phyloP scores from a whole-genome alignment of 2,888 invertebrate genomes.

The Nymphalis polychloros region DNA sequence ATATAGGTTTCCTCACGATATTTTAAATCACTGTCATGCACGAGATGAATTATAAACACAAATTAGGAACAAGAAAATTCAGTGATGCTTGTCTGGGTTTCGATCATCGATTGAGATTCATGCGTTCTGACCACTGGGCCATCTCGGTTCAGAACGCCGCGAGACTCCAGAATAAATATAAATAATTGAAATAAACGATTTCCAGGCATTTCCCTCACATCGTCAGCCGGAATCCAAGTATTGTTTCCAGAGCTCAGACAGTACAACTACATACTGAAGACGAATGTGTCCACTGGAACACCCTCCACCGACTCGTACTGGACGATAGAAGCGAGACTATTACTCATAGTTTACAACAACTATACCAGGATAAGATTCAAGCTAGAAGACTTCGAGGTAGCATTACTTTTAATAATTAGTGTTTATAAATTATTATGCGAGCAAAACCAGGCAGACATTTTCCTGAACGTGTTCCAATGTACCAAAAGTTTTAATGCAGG shows the following conservation, averaged over 20 bases:
- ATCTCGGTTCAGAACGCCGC: too few species aligned
- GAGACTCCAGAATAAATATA: neutral
- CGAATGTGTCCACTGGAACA: slow-evolving; percentile 62
- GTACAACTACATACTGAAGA: slow-evolving; percentile 60
- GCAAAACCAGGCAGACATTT: too few species aligned
- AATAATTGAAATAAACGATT: slow-evolving; percentile 21
- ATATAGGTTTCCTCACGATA: too few species aligned
- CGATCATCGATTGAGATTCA: too few species aligned
- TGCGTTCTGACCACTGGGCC: too few species aligned
- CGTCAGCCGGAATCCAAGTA: slow-evolving; percentile 51
- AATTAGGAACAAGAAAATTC: too few species aligned
- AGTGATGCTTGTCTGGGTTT: too few species aligned
- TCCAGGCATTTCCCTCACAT: slow-evolving; percentile 47
- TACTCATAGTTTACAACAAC: slow-evolving; percentile 59
- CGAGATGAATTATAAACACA: too few species aligned
- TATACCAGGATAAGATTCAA: slow-evolving; percentile 56
- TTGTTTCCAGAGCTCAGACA: slow-evolving; percentile 61
- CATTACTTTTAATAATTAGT: neutral
- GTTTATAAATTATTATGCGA: too few species aligned
- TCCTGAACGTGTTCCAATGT: too few species aligned
- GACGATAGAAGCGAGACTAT: slow-evolving; percentile 60
- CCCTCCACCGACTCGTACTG: slow-evolving; percentile 58
- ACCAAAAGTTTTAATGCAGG: too few species aligned
- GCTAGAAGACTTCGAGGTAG: slow-evolving; percentile 61
- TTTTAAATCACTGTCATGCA: too few species aligned